phyloP scores from a whole-genome alignment of 2,888 invertebrate species.

The Nomada ferruginata region DNA sequence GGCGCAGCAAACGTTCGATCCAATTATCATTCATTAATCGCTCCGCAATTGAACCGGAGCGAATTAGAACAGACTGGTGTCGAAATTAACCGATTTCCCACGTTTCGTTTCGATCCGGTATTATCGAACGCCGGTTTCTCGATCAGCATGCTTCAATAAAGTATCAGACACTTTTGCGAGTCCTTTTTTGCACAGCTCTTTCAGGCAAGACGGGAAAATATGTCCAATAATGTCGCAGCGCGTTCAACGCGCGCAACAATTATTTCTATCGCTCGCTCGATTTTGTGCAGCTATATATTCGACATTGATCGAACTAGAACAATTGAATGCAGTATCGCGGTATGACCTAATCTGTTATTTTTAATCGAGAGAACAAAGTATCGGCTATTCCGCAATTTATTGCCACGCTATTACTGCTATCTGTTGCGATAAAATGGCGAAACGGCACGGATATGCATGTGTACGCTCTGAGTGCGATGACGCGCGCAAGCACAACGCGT shows the following conservation, averaged over 20 bases:
- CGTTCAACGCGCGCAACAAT: no score
- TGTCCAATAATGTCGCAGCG: no score
- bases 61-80: conserved; percentile 27
- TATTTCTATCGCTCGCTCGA: no score
- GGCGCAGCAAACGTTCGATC: conserved; percentile 26
- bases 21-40: conserved; percentile 56
- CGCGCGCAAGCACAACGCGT: conserved; percentile 11
- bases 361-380: not conserved
- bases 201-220: no score
- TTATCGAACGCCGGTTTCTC: not conserved
- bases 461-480: not conserved
- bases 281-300: no score
- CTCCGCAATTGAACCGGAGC: conserved; percentile 44
- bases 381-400: not conserved
- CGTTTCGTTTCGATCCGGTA: conserved; percentile 17
- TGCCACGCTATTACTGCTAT: conserved; percentile 6
- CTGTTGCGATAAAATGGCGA: conserved; percentile 10
- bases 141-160: no score
- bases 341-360: not conserved
- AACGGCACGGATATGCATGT: not conserved
- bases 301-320: no score
- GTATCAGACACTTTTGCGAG: no score
- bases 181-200: no score
- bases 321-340: no score
- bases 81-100: conserved; percentile 29